These are phyloP conservation scores for Muschampia plurimacula DNA, from an alignment of 2,888 invertebrate genomes.

Conservation along the genomic window DNA sequence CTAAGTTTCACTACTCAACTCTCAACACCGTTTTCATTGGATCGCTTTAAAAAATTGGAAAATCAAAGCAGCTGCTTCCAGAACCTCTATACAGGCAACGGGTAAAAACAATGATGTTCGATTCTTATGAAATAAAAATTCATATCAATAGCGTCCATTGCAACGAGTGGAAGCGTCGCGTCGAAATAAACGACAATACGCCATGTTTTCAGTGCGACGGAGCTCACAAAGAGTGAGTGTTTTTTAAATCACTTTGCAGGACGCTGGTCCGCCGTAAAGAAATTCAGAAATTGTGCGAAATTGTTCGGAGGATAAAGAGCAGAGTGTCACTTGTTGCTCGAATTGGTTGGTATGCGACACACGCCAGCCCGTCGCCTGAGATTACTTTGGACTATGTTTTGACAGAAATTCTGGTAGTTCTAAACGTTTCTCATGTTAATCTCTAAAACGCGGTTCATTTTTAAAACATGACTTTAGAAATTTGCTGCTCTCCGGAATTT, in stretches of 20 bases:
- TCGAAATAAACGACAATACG: constrained; percentile 32
- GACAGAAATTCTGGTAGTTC: constrained; percentile 47
- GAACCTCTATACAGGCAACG: neutral
- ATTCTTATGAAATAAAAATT: constrained; percentile 33
- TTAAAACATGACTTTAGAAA: constrained; percentile 32
- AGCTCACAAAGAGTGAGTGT: constrained; percentile 29
- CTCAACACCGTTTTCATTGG: constrained; percentile 30
- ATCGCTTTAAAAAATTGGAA: constrained; percentile 33
- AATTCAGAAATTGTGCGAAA: constrained; percentile 41
- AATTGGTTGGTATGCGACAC: constrained; percentile 61
- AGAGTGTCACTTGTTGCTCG: constrained; percentile 65
- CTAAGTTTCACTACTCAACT: constrained; percentile 33
- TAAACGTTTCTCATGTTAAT: constrained; percentile 43
- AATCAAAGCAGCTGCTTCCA: constrained; percentile 22
- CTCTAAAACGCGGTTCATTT: constrained; percentile 12
- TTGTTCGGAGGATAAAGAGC: constrained; percentile 52
- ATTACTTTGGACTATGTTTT: constrained; percentile 53
- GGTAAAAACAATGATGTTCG: constrained; percentile 32
- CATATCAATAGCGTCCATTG: constrained; percentile 34
- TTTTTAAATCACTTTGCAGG: constrained; percentile 41
- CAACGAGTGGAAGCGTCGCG: constrained; percentile 17
- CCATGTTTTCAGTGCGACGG: constrained; percentile 23
- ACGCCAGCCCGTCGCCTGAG: constrained; percentile 50
- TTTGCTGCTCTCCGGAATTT: neutral
- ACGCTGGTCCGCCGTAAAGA: constrained; percentile 9